Percentiles rank a stretch among this genome's conserved stretches.
Evolutionary conservation across 2,113 vertebrate species (phyloP).

Genomic region (Oxyruncus cristatus): DNA sequence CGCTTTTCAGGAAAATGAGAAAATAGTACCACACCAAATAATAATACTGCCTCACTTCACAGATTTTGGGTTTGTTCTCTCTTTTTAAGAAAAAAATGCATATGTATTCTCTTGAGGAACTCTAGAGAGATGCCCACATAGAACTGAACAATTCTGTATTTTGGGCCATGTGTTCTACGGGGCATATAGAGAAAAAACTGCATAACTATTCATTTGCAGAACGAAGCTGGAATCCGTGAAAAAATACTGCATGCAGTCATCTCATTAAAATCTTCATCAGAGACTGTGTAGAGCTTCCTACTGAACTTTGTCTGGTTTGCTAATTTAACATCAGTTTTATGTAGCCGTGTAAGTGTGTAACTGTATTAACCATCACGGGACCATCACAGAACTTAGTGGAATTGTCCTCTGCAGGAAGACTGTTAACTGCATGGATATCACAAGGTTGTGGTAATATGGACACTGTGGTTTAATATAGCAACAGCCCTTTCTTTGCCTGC

Average conservation of each 20-base stretch:
- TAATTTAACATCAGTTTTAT: constrained; percentile 2
- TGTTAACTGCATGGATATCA: background rate
- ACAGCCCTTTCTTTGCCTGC: background rate
- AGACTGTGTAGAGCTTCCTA: background rate
- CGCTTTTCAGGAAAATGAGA: background rate
- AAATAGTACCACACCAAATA: background rate
- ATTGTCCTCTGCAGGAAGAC: background rate
- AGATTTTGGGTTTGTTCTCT: background rate
- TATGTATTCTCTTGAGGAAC: background rate
- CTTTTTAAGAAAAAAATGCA: background rate
- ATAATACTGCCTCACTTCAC: background rate
- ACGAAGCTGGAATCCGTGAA: background rate
- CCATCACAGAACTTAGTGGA: background rate
- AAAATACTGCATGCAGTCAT: background rate
- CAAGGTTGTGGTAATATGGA: background rate
- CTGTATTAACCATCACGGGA: background rate
- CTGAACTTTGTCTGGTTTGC: background rate
- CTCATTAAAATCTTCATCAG: background rate
- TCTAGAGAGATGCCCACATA: background rate
- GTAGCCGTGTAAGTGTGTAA: background rate
- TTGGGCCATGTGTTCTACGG: background rate
- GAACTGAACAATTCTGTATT: background rate
- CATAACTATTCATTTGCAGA: background rate
- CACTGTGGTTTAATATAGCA: background rate
- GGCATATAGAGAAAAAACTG: background rate